Base-by-base conservation (phyloP, 2,888 invertebrate genomes). In the Caenorhabditis sp. region DNA sequence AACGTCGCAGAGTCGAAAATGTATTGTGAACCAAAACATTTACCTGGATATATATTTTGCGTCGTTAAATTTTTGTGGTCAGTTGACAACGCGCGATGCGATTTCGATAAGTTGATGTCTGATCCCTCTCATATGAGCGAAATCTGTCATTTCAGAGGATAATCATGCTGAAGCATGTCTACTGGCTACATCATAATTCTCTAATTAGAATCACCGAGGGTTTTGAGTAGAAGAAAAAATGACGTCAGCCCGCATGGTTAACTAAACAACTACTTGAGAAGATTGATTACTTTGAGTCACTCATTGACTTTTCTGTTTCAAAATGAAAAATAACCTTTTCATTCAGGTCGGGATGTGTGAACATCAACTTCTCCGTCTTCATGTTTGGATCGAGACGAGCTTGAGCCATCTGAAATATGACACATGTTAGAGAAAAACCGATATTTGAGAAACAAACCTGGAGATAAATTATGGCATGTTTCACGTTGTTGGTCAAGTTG, bases 401-500 rank as follows among this genome's bases (percentile, higher is more conserved):
- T 76, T 82, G 82, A 66, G 74, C 82, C 82, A 82, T 82, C 82
- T 82, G 76, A 51, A 82, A 47, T 31, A 19, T 44, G 70, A 68
- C 10, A 26, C 28, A 5, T 35, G 2, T 24, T 16, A 16, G 7
- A 41, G 61, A 24, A 16, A 41, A 12, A 35, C 6, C 28, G 26
- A 26, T 28, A n/a, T 44, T 12, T 44, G 28, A 31, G 24, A 63
- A 24, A 24, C 51, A 35, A 38, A 87, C 85, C 83, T 86, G 83
- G 7, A 87, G 80, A 47, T 86, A 95, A 87, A 98, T 97, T 94
- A 98, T 98, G 91, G 97, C 96, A 94, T 98, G 98, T 94, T 98
- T 98, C 88, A 98, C 96, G 91, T 97, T 96, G 94, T 98, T 97
- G 93, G 98, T 94, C 95, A 98, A 96, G 85, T 84, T 81, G 95